phyloP scores from a whole-genome alignment of 2,888 invertebrate genomes.

The Noctua comes region DNA sequence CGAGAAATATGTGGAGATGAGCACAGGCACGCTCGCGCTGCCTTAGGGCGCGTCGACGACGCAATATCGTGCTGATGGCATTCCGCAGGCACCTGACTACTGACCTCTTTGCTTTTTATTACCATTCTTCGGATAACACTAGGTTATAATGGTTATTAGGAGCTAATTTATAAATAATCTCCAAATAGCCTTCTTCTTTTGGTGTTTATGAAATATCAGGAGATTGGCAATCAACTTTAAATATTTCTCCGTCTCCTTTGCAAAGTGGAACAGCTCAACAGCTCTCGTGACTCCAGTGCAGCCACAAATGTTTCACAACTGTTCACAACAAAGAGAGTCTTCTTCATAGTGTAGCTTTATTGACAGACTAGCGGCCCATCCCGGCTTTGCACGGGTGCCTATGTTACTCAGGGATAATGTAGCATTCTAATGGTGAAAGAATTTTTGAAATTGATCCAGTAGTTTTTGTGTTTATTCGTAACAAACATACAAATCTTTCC shows the following conservation, averaged over 20 bases:
- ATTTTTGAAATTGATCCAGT: no score
- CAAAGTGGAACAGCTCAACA: not conserved
- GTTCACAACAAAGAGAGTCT: not conserved
- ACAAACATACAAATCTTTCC: no score
- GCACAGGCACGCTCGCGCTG: conserved; percentile 30
- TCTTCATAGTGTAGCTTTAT: not conserved
- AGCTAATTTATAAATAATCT: not conserved
- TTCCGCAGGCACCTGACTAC: conserved; percentile 62
- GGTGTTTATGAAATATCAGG: not conserved
- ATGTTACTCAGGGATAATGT: no score
- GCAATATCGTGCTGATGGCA: conserved; percentile 69
- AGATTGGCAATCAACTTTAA: not conserved
- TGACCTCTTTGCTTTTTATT: conserved; percentile 61
- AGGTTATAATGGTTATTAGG: conserved; percentile 10
- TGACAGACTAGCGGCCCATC: not conserved
- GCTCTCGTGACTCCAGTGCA: not conserved
- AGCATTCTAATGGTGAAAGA: no score
- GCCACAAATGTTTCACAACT: not conserved
- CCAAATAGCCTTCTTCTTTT: not conserved
- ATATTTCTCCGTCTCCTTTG: not conserved
- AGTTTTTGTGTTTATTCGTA: no score
- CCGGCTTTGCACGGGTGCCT: no score
- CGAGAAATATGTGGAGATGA: conserved; percentile 65
- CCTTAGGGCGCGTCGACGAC: conserved; percentile 24
- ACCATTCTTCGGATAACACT: conserved; percentile 47